Base-by-base conservation (phyloP, 1,140 invertebrate species). In the Ectropis grisescens region DNA sequence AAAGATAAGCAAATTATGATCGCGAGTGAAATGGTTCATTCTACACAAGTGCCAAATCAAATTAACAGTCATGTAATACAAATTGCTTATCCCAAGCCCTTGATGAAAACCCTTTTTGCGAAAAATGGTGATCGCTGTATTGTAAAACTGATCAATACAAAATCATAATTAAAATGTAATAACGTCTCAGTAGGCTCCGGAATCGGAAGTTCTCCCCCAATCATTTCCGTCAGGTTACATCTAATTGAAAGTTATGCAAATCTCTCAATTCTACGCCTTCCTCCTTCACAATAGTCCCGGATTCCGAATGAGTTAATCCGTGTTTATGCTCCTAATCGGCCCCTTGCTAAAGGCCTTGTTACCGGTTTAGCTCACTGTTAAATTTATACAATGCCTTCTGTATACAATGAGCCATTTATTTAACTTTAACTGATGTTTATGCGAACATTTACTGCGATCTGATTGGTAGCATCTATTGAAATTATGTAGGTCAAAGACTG, bases 231-330 rank as follows among this genome's bases (percentile, higher is more conserved):
- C 61, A 72, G 70, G 64, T 76, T 74, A 67, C 47, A 48, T 66
- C 66, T 79, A 79, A 81, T 78, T 81, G 72, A 75, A 78, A 79
- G 76, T 79, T 81, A 81, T 81, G 76, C 72, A 78, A 81, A 81
- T 81, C 69, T 80, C 67, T 57, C 69, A 65, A 70, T 76, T 68
- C 61, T 61, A 72, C 69, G 70, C 69, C 69, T 78, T 19, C n/a
- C n/a, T n/a, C n/a, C n/a, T n/a, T 74, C 67, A 80, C 75, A 79
- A 76, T 81, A 61, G 72, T 69, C 64, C 64, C 59, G 64, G 74
- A 78, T 78, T 79, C 71, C 72, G 66, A 78, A 74, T 81, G 76
- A 81, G 65, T 81, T 81, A 79, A 81, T 81, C 76, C 59, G 65
- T 78, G 74, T 78, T 81, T 76, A 80, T 76, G 67, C 64, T 78